These are phyloP conservation scores for Drosophila multiciliata DNA, from an alignment of 2,888 invertebrate species.

Conservation along the genomic window DNA sequence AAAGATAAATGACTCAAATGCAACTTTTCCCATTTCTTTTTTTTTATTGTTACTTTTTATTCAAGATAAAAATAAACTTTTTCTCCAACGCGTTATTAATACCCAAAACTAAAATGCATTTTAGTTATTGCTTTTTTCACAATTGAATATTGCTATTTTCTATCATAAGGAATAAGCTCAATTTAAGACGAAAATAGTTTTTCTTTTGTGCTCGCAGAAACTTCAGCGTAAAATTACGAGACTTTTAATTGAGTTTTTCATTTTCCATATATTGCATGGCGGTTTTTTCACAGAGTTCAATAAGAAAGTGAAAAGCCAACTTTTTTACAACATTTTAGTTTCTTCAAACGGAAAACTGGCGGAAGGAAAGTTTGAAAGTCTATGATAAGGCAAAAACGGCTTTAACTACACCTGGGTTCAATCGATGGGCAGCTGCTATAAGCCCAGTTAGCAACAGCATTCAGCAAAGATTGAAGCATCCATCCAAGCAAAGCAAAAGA, in stretches of 20 bases:
- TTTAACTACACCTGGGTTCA: conserved; percentile 25
- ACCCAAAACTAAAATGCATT: neutral
- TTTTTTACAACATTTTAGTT: conserved; percentile 35
- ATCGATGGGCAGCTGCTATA: too few relatives aligned
- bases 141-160: neutral
- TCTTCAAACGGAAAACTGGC: conserved; percentile 35
- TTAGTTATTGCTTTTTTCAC: neutral
- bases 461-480: conserved; percentile 20
- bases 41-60: neutral
- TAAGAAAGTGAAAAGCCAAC: neutral
- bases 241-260: conserved; percentile 1
- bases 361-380: conserved; percentile 7
- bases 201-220: neutral
- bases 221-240: conserved; percentile 28
- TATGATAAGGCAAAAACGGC: conserved; percentile 21
- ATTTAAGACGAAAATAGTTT: neutral
- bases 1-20: neutral
- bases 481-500: conserved; percentile 9
- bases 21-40: neutral
- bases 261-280: neutral
- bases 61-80: neutral
- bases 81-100: neutral
- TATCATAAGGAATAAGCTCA: neutral
- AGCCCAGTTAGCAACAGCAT: conserved; percentile 21
- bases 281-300: neutral